These are phyloP conservation scores for Watsonalla binaria DNA, from an alignment of 2,888 invertebrate species.

Conservation along the genomic window DNA sequence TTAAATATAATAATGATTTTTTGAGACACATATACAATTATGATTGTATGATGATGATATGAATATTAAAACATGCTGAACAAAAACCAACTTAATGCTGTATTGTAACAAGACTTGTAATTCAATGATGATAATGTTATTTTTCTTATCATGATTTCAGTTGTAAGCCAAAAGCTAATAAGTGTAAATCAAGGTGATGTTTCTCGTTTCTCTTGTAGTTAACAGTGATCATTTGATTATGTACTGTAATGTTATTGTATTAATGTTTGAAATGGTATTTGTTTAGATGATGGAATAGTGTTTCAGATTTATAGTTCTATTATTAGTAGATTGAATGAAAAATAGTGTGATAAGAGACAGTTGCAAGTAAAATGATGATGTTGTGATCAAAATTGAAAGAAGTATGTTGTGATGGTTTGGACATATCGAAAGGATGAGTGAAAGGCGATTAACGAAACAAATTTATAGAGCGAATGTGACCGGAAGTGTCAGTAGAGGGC, in stretches of 20 bases:
- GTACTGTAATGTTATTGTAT: not conserved
- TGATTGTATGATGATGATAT: not conserved
- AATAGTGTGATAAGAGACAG: too few species aligned
- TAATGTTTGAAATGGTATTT: not conserved
- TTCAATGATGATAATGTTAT: not conserved
- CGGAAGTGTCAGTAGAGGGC: too few species aligned
- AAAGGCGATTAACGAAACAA: too few species aligned
- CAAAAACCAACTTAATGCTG: not conserved
- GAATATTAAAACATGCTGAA: not conserved
- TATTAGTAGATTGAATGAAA: too few species aligned
- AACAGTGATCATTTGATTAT: not conserved
- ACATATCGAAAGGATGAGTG: too few species aligned
- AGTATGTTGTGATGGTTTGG: too few species aligned
- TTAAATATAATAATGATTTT: too few species aligned
- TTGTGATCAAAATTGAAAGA: too few species aligned
- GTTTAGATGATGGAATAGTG: not conserved
- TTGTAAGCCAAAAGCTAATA: slow-evolving; percentile 19
- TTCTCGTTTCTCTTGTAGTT: not conserved
- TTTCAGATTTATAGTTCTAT: too few species aligned
- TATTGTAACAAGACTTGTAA: not conserved
- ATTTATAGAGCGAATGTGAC: too few species aligned
- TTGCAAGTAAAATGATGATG: too few species aligned
- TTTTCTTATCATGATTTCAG: slow-evolving; percentile 17
- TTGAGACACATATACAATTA: too few species aligned
- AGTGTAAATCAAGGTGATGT: not conserved